These are phyloP conservation scores for Dipodomys stephensi DNA, from an alignment of 2,113 vertebrate species.

Conservation along the genomic window DNA sequence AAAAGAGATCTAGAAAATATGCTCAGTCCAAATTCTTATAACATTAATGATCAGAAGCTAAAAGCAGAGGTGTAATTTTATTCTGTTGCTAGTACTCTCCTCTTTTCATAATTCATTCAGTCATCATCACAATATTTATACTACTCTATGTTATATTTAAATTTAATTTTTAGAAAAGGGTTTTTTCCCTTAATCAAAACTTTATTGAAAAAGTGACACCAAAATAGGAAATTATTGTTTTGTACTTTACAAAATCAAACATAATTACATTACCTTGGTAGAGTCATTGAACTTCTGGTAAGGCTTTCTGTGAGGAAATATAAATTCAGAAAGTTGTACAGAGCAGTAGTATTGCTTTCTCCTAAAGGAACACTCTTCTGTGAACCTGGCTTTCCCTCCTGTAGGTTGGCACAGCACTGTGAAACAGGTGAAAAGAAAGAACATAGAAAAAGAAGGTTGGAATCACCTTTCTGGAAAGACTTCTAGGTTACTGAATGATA, in stretches of 20 bases:
- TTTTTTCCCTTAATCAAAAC: slow-evolving; percentile 76
- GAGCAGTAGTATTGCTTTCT: slow-evolving; percentile 92
- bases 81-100: neutral
- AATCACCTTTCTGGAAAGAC: neutral
- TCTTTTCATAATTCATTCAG: neutral
- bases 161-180: neutral
- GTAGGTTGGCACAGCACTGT: slow-evolving; percentile 96
- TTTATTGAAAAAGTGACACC: slow-evolving; percentile 85
- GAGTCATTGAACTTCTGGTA: slow-evolving; percentile 80
- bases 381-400: slow-evolving; percentile 95
- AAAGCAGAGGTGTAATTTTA: neutral
- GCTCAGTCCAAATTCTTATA: neutral
- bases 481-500: neutral
- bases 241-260: slow-evolving; percentile 81
- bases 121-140: neutral
- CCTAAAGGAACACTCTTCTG: slow-evolving; percentile 96
- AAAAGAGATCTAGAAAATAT: neutral
- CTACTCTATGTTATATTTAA: neutral
- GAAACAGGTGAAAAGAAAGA: slow-evolving; percentile 83
- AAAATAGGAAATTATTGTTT: slow-evolving; percentile 68
- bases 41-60: neutral
- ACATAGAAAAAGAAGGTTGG: too few species aligned
- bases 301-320: slow-evolving; percentile 81
- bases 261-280: slow-evolving; percentile 75
- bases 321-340: slow-evolving; percentile 66